phyloP scores from a whole-genome alignment of 1,140 invertebrate genomes.

The Platyscapa corneri region DNA sequence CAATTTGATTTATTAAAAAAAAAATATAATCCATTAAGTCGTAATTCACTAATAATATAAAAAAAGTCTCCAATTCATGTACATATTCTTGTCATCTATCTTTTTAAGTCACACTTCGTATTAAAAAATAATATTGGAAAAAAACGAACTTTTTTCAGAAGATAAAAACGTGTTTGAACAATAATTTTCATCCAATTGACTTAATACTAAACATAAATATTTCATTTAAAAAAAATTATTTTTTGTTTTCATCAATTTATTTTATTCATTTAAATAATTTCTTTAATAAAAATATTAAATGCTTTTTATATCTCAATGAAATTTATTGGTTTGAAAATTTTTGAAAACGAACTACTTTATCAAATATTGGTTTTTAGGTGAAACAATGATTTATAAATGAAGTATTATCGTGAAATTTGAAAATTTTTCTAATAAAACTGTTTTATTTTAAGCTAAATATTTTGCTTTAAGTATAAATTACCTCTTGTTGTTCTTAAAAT shows the following conservation, averaged over 20 bases:
- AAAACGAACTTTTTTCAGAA: too few species aligned
- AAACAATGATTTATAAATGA: background rate
- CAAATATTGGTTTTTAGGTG: background rate
- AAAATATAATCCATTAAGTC: too few species aligned
- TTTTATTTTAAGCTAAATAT: background rate
- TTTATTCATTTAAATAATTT: background rate
- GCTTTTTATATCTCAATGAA: background rate
- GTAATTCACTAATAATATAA: too few species aligned
- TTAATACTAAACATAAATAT: too few species aligned
- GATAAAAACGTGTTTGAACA: too few species aligned
- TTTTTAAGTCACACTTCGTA: too few species aligned
- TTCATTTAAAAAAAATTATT: background rate
- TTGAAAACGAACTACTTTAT: background rate
- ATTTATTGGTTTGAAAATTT: background rate
- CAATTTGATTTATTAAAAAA: too few species aligned
- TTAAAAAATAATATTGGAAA: too few species aligned
- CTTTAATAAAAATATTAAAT: background rate
- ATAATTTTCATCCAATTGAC: too few species aligned
- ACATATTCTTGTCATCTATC: too few species aligned
- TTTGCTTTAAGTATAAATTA: background rate
- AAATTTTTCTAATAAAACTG: too few species aligned
- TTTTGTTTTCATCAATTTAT: background rate
- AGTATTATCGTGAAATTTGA: background rate
- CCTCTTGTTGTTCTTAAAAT: background rate
- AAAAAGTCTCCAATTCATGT: too few species aligned